A percentile compares a stretch with the other conserved stretches of the same genome.
Evolutionary conservation across 2,888 invertebrate species (phyloP).

Genomic region (Papilio gigon): DNA sequence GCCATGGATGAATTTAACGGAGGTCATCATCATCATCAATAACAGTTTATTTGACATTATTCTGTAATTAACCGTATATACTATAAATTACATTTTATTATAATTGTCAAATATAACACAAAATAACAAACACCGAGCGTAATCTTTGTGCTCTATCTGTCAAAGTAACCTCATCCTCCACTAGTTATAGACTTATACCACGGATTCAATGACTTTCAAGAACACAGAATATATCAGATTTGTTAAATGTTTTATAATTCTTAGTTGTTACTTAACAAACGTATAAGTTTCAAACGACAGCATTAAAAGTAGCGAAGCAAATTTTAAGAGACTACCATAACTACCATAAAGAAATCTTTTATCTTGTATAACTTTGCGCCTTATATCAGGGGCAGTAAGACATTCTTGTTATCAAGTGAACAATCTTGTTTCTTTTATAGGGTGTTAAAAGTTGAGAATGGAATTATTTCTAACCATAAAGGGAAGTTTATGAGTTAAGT

Average conservation of each 20-base stretch:
- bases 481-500: slow-evolving; percentile 25
- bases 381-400: slow-evolving; percentile 17
- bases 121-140: too few species aligned
- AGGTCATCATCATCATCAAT: too few species aligned
- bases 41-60: not conserved
- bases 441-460: slow-evolving; percentile 32
- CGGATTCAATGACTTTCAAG: too few species aligned
- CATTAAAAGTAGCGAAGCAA: slow-evolving; percentile 2
- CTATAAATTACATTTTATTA: too few species aligned
- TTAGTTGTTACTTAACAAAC: not conserved
- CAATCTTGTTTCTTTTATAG: slow-evolving; percentile 37
- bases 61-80: too few species aligned
- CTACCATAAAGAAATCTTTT: slow-evolving; percentile 28
- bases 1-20: too few species aligned
- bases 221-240: too few species aligned
- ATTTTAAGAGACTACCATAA: slow-evolving; percentile 9
- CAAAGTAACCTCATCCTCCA: too few species aligned
- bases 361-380: slow-evolving; percentile 22
- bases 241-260: too few species aligned
- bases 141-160: too few species aligned
- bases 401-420: slow-evolving; percentile 30
- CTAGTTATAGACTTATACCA: too few species aligned
- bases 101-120: too few species aligned
- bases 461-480: slow-evolving; percentile 34
- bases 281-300: not conserved